A percentile compares a stretch with the other conserved stretches of the same genome.
Conservation (phyloP, 2,888 invertebrate genomes). For the Micoletzkya japonica region DNA sequence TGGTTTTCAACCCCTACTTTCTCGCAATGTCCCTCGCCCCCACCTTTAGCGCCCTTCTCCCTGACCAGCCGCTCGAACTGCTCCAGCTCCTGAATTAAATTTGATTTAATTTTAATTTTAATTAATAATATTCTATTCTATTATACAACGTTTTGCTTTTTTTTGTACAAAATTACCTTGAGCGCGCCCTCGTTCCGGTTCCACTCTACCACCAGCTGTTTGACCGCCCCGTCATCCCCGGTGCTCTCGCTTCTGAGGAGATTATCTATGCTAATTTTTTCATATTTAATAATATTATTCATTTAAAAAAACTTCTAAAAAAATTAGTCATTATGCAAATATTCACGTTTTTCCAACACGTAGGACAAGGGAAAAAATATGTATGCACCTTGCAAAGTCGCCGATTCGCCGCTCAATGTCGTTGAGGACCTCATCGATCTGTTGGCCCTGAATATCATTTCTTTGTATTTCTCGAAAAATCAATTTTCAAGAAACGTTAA, state of each 20-base stretch:
- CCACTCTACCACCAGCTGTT: conserved; percentile 43
- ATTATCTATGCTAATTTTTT: background rate
- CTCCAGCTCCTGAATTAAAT: conserved; percentile 7
- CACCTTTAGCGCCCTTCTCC: conserved; percentile 28
- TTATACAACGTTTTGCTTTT: background rate
- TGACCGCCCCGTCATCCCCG: conserved; percentile 31
- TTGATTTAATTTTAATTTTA: background rate
- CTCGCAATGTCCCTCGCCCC: background rate
- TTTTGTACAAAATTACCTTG: no score
- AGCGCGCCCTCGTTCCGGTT: conserved; percentile 41
- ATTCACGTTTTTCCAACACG: no score
- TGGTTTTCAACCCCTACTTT: background rate
- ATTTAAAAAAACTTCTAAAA: background rate
- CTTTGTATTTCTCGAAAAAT: no score
- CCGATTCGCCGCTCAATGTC: conserved; percentile 39
- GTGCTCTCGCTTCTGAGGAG: background rate
- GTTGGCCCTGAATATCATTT: conserved; percentile 9
- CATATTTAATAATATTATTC: background rate
- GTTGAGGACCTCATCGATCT: conserved; percentile 39
- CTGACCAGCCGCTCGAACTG: conserved; percentile 17
- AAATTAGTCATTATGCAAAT: background rate
- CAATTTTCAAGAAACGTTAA: conserved; percentile 12
- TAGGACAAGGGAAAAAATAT: background rate
- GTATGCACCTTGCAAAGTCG: conserved; percentile 32
- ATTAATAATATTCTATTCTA: background rate